phyloP scores from a whole-genome alignment of 1,140 invertebrate species.

The Drosophila albomicans region DNA sequence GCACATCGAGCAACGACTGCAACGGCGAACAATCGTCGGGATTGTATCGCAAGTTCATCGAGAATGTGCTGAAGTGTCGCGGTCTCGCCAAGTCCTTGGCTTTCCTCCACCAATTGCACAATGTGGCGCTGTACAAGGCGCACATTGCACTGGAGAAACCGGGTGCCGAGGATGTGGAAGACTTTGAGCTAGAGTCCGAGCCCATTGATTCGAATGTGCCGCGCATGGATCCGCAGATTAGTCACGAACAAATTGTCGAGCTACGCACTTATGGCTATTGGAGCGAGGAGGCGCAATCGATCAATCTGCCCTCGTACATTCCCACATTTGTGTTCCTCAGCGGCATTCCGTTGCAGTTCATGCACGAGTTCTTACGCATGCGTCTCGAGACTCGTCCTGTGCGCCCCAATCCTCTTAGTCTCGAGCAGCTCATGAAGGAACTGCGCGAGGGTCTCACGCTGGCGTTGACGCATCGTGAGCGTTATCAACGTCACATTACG shows the following conservation, averaged over 20 bases:
- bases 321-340: slow-evolving; percentile 94
- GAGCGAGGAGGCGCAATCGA: slow-evolving; percentile 90
- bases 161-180: slow-evolving; percentile 67
- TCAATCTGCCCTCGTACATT: slow-evolving; percentile 93
- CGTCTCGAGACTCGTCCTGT: slow-evolving; percentile 93
- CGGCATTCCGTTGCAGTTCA: slow-evolving; percentile 92
- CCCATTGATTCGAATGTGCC: slow-evolving; percentile 85
- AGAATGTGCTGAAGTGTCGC: slow-evolving; percentile 93
- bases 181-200: slow-evolving; percentile 73
- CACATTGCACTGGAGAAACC: slow-evolving; percentile 89
- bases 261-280: slow-evolving; percentile 89
- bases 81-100: slow-evolving; percentile 92
- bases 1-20: slow-evolving; percentile 64
- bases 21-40: slow-evolving; percentile 71
- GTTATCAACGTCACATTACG: slow-evolving; percentile 89
- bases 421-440: slow-evolving; percentile 94
- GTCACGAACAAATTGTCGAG: slow-evolving; percentile 78
- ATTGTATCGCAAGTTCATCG: slow-evolving; percentile 90
- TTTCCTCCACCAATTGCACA: slow-evolving; percentile 90
- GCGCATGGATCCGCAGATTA: slow-evolving; percentile 76
- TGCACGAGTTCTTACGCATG: slow-evolving; percentile 94
- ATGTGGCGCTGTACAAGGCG: slow-evolving; percentile 88
- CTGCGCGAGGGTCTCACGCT: slow-evolving; percentile 93
- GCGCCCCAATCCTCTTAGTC: slow-evolving; percentile 93
- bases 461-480: slow-evolving; percentile 91